These are phyloP conservation scores for Paradisaea rubra DNA, from an alignment of 2,113 vertebrate species.

Conservation along the genomic window DNA sequence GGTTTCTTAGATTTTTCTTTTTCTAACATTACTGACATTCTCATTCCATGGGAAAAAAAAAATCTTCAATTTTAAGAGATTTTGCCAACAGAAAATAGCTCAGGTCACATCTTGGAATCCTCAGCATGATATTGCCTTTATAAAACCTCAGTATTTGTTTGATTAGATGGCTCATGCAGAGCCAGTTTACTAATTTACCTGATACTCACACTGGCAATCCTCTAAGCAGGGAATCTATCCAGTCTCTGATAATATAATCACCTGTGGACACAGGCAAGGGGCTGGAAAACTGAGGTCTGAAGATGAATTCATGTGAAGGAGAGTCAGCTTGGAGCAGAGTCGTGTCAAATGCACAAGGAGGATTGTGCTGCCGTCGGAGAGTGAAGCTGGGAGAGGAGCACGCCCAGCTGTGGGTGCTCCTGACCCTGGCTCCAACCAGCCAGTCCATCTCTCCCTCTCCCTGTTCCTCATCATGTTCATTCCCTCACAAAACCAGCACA, in stretches of 20 bases:
- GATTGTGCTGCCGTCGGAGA: not conserved
- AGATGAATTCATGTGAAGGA: not conserved
- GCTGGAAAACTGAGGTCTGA: not conserved
- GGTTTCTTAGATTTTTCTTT: not conserved
- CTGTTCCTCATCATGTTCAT: not conserved
- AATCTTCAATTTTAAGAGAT: not conserved
- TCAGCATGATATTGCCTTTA: not conserved
- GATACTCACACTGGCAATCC: not conserved
- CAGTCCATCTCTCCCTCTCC: not conserved
- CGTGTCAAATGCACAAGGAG: not conserved
- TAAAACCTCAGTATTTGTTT: not conserved
- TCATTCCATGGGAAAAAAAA: not conserved
- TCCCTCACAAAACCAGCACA: rapidly evolving
- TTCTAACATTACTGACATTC: not conserved
- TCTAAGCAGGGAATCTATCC: not conserved
- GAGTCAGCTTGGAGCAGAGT: not conserved
- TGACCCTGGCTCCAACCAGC: not conserved
- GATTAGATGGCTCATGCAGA: not conserved
- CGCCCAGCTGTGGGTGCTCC: not conserved
- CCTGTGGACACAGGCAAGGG: not conserved
- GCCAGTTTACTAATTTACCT: not conserved
- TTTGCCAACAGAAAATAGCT: not conserved
- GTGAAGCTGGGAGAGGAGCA: not conserved
- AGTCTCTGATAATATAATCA: not conserved
- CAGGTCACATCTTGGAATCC: not conserved